Percentiles rank a stretch among this genome's conserved stretches.
Conservation (phyloP, 1,140 invertebrate species). For the Plutomurus gul region DNA sequence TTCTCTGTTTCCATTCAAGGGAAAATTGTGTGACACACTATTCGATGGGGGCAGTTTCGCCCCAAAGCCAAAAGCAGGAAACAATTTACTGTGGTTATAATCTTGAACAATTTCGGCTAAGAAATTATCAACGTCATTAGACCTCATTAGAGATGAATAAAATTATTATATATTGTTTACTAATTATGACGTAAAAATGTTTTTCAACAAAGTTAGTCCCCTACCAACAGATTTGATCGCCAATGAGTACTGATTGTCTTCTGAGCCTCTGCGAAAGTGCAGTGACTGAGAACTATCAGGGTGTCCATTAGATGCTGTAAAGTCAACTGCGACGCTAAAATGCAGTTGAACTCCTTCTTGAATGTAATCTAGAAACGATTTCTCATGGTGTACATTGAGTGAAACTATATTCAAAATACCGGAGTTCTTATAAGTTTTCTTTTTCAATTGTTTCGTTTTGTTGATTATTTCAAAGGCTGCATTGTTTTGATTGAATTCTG, state of each 20-base stretch:
- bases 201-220: slow-evolving; percentile 60
- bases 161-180: too few relatives aligned
- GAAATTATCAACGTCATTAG: not conserved
- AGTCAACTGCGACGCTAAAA: slow-evolving; percentile 68
- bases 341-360: slow-evolving; percentile 63
- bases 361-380: slow-evolving; percentile 54
- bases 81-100: slow-evolving; percentile 64
- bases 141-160: too few relatives aligned
- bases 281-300: slow-evolving; percentile 62
- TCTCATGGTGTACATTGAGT: slow-evolving; percentile 39
- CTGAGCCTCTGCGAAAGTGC: slow-evolving; percentile 59
- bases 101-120: slow-evolving; percentile 68
- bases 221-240: slow-evolving; percentile 64
- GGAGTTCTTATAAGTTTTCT: slow-evolving; percentile 60
- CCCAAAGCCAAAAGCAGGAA: slow-evolving; percentile 66
- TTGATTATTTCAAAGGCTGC: slow-evolving; percentile 57
- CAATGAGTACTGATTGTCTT: slow-evolving; percentile 62
- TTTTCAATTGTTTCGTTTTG: slow-evolving; percentile 60
- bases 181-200: too few relatives aligned
- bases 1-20: slow-evolving; percentile 62
- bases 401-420: slow-evolving; percentile 55
- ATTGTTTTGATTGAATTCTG: not conserved
- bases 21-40: slow-evolving; percentile 65
- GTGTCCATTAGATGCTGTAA: slow-evolving; percentile 68
- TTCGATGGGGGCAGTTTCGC: slow-evolving; percentile 63